phyloP scores from a whole-genome alignment of 2,888 invertebrate genomes.

The Pachycephus smyrnensis region DNA sequence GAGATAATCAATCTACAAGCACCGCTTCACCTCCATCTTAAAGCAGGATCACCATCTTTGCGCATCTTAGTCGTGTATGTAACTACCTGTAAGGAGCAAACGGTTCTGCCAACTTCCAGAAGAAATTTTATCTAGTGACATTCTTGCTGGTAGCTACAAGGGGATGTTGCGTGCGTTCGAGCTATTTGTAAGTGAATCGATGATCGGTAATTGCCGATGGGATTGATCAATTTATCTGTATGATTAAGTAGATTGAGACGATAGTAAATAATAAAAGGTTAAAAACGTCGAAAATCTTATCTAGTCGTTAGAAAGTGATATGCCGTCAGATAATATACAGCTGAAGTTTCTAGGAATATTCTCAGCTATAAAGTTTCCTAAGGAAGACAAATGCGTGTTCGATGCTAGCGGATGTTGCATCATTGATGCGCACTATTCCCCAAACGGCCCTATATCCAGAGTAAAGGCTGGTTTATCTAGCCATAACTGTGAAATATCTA shows the following conservation, averaged over 20 bases:
- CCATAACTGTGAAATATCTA: slow-evolving; percentile 62
- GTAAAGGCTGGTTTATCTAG: slow-evolving; percentile 62
- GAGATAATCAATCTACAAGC: slow-evolving; percentile 43
- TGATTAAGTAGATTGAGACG: background rate
- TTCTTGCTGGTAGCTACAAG: background rate
- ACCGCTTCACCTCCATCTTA: slow-evolving; percentile 25
- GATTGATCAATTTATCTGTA: background rate
- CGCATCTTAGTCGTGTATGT: background rate
- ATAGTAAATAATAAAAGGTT: background rate
- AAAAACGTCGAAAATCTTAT: background rate
- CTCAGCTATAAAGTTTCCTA: slow-evolving; percentile 59
- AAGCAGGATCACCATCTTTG: slow-evolving; percentile 19
- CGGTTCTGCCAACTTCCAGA: background rate
- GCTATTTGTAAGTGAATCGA: background rate
- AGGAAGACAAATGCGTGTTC: slow-evolving; percentile 63
- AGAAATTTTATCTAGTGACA: background rate
- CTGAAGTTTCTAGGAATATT: slow-evolving; percentile 48
- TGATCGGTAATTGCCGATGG: background rate
- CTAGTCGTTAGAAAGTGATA: background rate
- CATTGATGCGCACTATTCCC: slow-evolving; percentile 62
- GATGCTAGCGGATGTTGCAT: slow-evolving; percentile 44
- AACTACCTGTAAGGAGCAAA: background rate
- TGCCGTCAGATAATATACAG: slow-evolving; percentile 32
- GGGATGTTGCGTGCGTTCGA: background rate
- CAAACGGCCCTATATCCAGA: slow-evolving; percentile 56